These are phyloP conservation scores for Phylloscopus whistleri DNA, from an alignment of 2,113 vertebrate genomes.

Conservation along the genomic window DNA sequence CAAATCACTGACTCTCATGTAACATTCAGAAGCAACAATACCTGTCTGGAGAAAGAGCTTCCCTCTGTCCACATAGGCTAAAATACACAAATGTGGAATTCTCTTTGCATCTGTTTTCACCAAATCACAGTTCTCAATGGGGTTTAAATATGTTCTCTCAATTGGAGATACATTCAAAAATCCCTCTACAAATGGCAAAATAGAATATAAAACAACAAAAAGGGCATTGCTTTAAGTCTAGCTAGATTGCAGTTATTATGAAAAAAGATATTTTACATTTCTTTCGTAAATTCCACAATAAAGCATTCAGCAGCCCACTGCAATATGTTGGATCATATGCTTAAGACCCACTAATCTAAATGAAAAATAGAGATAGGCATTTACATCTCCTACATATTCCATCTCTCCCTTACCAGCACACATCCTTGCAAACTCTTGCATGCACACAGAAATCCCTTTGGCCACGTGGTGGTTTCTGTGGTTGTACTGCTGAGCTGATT, in stretches of 20 bases:
- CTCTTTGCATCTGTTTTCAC: background rate
- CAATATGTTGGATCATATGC: constrained; percentile 21
- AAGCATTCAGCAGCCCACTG: constrained; percentile 26
- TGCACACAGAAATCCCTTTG: background rate
- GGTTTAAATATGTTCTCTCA: constrained; percentile 6
- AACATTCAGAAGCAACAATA: background rate
- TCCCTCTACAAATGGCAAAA: constrained; percentile 31
- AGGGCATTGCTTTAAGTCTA: constrained; percentile 16
- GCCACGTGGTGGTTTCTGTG: fast-evolving
- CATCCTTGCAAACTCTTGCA: background rate
- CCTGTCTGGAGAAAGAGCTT: background rate
- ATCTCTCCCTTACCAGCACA: background rate
- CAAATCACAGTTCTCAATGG: background rate
- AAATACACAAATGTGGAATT: background rate
- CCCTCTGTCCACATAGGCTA: background rate
- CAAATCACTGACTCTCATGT: background rate
- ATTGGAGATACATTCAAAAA: background rate
- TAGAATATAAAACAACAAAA: constrained; percentile 34
- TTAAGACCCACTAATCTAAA: constrained; percentile 26
- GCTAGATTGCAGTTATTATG: constrained; percentile 42
- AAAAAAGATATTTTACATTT: constrained; percentile 45
- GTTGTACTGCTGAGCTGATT: background rate
- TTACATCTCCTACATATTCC: background rate
- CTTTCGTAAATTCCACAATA: constrained; percentile 27
- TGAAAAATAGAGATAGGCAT: constrained; percentile 20